Base-by-base conservation (phyloP, 2,888 invertebrate species). In the Ormyrus thymus region DNA sequence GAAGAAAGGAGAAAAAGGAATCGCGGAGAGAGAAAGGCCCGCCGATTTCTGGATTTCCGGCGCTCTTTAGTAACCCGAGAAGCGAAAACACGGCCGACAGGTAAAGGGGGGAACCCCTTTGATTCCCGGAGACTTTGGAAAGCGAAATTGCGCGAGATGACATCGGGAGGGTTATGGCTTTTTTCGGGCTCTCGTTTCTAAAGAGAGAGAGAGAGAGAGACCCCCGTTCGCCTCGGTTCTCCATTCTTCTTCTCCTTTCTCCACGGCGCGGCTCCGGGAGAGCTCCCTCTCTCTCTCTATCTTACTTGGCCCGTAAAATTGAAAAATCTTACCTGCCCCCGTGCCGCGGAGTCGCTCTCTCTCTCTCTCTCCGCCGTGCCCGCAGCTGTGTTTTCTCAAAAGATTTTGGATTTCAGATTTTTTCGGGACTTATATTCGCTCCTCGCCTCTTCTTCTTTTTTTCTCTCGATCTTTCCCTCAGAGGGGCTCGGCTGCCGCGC, bases 11-110 rank as follows among this genome's bases (percentile, higher is more conserved):
- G 43, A 13, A 62, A n/a, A 10, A 9, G 51, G 29, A 29, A 53
- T 11, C 15, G 76, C 61, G 53, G 29, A 29, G 29, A 29, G 29
- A 29, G 29, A 29, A 29, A 29, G 72, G 65, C 82, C 86, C 86
- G 87, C 87, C 87, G 85, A 87, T 88, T 89, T 89, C 84, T 88
- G 86, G 86, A 89, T 88, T 89, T 89, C 87, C 88, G 86, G 81
- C 81, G 84, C 87, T 87, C 89, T 88, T 89, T 88, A 89, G 89
- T 89, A 89, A 89, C 85, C 86, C 80, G 87, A 87, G 87, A 86
- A 86, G 82, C 84, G 87, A 87, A 87, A 87, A 87, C 87, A 87
- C 80, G 84, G 80, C 86, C 86, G 84, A 75, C 62, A 80, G 77
- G 76, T 71, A 80, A 46, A 48, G 59, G 65, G 11, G 75, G 10